Evolutionary conservation across 1,140 invertebrate species (phyloP).

Genomic region (Penaeus japonicus): DNA sequence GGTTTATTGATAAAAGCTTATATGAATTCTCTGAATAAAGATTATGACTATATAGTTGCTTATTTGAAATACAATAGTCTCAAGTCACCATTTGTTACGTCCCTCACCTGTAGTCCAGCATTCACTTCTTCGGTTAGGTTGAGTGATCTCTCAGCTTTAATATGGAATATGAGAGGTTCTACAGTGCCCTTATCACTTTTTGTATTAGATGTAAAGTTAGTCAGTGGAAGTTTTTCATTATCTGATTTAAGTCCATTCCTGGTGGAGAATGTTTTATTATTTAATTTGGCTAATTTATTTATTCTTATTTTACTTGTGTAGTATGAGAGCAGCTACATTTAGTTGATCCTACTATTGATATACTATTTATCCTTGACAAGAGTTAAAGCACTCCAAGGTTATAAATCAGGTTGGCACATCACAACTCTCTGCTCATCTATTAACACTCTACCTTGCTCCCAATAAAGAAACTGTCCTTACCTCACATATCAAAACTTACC

Average conservation of each 20-base stretch:
- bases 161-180: not conserved
- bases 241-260: conserved; percentile 39
- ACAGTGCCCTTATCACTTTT: conserved; percentile 34
- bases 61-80: conserved; percentile 27
- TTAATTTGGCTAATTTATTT: conserved; percentile 53
- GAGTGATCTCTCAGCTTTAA: conserved; percentile 48
- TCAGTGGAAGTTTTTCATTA: conserved; percentile 4
- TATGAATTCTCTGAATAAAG: not conserved
- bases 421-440: no score
- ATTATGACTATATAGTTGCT: not conserved
- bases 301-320: conserved; percentile 31
- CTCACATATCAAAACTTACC: no score
- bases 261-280: conserved; percentile 45
- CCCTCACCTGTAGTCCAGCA: conserved; percentile 33
- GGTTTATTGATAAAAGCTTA: not conserved
- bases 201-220: conserved; percentile 15
- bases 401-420: not conserved
- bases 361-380: conserved; percentile 7
- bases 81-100: conserved; percentile 19
- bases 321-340: conserved; percentile 30
- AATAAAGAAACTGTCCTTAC: no score
- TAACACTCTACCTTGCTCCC: no score
- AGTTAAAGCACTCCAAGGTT: not conserved
- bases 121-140: conserved; percentile 41
- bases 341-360: conserved; percentile 17